A percentile compares a stretch with the other conserved stretches of the same genome.
phyloP scores from a whole-genome alignment of 2,888 invertebrate genomes.

The Nycteola revayana region DNA sequence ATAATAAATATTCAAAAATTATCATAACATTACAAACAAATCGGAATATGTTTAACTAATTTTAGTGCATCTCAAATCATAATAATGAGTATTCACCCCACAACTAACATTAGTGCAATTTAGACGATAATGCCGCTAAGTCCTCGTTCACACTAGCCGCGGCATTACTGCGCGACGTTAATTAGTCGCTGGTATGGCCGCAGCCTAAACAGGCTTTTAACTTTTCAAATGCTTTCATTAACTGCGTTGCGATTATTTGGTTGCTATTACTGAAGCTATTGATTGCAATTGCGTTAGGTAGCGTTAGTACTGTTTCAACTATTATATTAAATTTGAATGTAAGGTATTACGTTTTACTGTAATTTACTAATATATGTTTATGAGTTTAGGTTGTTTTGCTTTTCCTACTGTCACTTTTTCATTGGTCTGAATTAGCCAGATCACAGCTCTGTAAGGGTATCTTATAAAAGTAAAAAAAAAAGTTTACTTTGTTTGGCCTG shows the following conservation, averaged over 20 bases:
- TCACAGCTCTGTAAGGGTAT: too few relatives aligned
- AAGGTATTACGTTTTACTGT: neutral
- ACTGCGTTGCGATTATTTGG: slow-evolving; percentile 62
- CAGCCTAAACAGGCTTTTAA: slow-evolving; percentile 71
- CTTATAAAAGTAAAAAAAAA: too few relatives aligned
- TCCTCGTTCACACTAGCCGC: slow-evolving; percentile 61
- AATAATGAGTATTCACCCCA: slow-evolving; percentile 52
- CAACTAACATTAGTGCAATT: slow-evolving; percentile 78
- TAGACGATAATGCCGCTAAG: slow-evolving; percentile 77
- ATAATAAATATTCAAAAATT: too few relatives aligned
- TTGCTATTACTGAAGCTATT: slow-evolving; percentile 45
- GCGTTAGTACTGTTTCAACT: slow-evolving; percentile 38
- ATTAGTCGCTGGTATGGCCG: slow-evolving; percentile 61
- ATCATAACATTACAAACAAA: neutral
- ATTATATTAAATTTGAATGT: slow-evolving; percentile 46
- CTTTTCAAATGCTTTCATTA: slow-evolving; percentile 78
- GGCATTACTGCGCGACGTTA: slow-evolving; percentile 63
- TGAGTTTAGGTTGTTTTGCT: too few relatives aligned
- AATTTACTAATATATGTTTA: too few relatives aligned
- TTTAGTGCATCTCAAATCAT: slow-evolving; percentile 45
- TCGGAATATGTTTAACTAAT: slow-evolving; percentile 20
- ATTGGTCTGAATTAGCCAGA: too few relatives aligned
- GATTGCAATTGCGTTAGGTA: slow-evolving; percentile 58
- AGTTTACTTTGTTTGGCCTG: too few relatives aligned
- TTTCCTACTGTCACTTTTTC: too few relatives aligned